These are phyloP conservation scores for Ophraella communa DNA, from an alignment of 2,888 invertebrate species.

Conservation along the genomic window DNA sequence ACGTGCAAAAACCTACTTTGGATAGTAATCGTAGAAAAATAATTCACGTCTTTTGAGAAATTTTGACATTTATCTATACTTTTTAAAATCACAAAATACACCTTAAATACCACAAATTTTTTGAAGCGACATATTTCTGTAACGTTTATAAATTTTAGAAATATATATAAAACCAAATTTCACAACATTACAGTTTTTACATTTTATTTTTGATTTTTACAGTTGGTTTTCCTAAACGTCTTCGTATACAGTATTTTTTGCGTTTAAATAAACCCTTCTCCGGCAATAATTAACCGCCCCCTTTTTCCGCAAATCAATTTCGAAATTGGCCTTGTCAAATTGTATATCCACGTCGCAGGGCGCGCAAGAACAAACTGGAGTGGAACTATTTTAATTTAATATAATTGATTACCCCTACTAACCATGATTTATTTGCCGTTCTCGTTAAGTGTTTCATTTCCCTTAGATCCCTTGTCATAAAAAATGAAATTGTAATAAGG, in stretches of 20 bases:
- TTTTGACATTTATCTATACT: no score
- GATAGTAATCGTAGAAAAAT: no score
- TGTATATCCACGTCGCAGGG: not conserved
- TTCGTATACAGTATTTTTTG: not conserved
- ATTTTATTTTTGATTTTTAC: not conserved
- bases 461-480: conserved; percentile 18
- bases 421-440: conserved; percentile 18
- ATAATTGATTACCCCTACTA: conserved; percentile 17
- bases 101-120: no score
- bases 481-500: conserved; percentile 27
- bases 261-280: not conserved
- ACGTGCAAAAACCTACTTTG: no score
- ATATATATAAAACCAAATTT: no score
- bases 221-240: no score
- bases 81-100: no score
- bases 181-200: not conserved
- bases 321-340: not conserved
- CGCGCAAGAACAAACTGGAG: not conserved
- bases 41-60: no score
- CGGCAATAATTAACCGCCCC: not conserved
- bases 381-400: conserved; percentile 8
- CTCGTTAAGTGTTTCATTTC: conserved; percentile 20
- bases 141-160: no score
- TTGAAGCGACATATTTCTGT: no score
- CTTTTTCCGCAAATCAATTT: not conserved